Evolutionary conservation across 2,113 vertebrate genomes (phyloP).

Genomic region (Protobothrops mucrosquamatus): DNA sequence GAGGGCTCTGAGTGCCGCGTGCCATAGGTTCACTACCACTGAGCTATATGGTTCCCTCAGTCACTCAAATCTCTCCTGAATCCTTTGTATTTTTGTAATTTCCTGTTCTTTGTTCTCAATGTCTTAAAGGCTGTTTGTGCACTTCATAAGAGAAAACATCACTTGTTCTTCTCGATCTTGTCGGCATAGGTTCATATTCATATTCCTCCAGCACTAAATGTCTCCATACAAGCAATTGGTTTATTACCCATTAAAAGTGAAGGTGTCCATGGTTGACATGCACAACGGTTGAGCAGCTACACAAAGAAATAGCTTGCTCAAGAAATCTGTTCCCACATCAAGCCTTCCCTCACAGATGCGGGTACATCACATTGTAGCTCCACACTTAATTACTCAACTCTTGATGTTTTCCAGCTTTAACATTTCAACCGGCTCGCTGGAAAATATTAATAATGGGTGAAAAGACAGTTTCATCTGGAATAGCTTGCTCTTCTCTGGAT

Average conservation of each 20-base stretch:
- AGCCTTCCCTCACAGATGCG: not conserved
- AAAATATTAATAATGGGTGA: not conserved
- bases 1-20: too few species aligned
- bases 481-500: not conserved
- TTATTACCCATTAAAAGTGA: slow-evolving; percentile 38
- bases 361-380: not conserved
- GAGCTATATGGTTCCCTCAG: slow-evolving; percentile 32
- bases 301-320: not conserved
- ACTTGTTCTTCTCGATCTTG: slow-evolving; percentile 41
- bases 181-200: slow-evolving; percentile 29
- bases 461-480: not conserved
- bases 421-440: not conserved
- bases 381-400: not conserved
- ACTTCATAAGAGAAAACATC: slow-evolving; percentile 53
- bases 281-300: not conserved
- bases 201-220: slow-evolving; percentile 19
- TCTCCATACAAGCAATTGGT: slow-evolving; percentile 33
- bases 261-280: not conserved
- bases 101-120: slow-evolving; percentile 47
- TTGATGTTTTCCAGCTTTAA: not conserved
- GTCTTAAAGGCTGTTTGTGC: slow-evolving; percentile 35
- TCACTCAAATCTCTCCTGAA: slow-evolving; percentile 38
- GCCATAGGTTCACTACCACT: too few species aligned
- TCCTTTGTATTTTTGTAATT: slow-evolving; percentile 59
- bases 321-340: not conserved